Conservation (phyloP, 1,140 invertebrate genomes). For the Bicyclus anynana region DNA sequence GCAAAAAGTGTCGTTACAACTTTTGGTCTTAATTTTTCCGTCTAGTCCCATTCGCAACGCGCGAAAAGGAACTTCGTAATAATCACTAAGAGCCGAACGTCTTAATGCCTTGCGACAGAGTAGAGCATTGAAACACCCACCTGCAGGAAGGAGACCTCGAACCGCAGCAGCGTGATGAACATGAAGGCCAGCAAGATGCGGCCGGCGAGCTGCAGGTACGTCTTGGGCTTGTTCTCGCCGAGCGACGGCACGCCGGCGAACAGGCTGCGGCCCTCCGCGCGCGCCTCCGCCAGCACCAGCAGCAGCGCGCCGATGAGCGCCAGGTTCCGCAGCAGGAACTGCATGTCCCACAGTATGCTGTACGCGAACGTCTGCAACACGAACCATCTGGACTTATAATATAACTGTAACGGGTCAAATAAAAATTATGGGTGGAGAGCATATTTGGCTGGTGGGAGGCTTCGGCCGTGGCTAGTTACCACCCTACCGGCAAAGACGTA, state of each 20-base stretch:
- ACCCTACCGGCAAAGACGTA: too few species aligned
- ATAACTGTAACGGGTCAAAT: too few species aligned
- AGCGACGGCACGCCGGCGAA: conserved; percentile 99
- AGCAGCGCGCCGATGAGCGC: conserved; percentile 97
- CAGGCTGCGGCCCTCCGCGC: conserved; percentile 93
- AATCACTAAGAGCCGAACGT: too few species aligned
- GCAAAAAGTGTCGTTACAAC: too few species aligned
- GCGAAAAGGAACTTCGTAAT: too few species aligned
- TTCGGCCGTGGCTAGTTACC: too few species aligned
- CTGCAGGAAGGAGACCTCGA: conserved; percentile 94
- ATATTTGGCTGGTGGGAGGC: too few species aligned
- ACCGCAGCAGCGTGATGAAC: conserved; percentile 97
- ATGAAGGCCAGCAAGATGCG: conserved; percentile 98
- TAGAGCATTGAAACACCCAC: too few species aligned
- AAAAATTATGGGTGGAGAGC: too few species aligned
- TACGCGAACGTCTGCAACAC: conserved; percentile 95
- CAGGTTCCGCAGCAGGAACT: conserved; percentile 96
- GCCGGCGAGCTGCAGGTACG: conserved; percentile 96
- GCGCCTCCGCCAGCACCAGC: conserved; percentile 95
- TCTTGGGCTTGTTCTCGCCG: conserved; percentile 98
- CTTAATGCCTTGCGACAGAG: too few species aligned
- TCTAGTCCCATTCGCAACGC: too few species aligned
- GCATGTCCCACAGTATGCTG: conserved; percentile 98
- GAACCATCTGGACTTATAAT: background rate
- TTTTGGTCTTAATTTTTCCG: too few species aligned